Conservation (phyloP, 2,113 vertebrate species). For the Stigmatopora argus region DNA sequence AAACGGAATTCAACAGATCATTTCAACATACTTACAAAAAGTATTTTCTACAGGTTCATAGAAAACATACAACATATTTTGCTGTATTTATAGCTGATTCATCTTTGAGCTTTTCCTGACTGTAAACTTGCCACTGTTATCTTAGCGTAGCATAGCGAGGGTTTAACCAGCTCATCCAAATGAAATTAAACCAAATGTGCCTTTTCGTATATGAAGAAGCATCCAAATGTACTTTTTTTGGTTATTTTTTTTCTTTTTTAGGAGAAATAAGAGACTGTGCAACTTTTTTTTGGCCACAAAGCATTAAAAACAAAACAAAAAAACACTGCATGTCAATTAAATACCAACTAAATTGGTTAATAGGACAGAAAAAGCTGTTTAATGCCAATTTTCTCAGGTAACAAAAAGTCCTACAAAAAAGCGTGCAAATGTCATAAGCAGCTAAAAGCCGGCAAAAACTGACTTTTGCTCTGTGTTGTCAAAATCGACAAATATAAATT, state of each 20-base stretch:
- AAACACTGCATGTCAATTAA: no score
- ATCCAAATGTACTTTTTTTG: no score
- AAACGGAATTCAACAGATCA: slow-evolving; percentile 79
- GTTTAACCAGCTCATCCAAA: neutral
- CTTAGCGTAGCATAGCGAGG: slow-evolving; percentile 4
- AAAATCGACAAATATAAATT: neutral
- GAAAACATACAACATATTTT: slow-evolving; percentile 90
- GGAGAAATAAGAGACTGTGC: slow-evolving; percentile 21
- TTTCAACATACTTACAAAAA: slow-evolving; percentile 97
- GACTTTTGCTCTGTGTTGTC: neutral
- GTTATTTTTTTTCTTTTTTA: neutral
- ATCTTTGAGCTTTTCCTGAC: slow-evolving; percentile 53
- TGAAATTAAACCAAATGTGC: neutral
- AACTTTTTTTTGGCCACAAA: slow-evolving; percentile 8
- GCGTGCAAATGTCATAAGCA: neutral
- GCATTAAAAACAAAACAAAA: neutral
- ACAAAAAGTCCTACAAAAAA: neutral
- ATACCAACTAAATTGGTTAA: no score
- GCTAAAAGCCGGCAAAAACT: neutral
- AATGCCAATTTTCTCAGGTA: neutral
- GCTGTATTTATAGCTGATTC: slow-evolving; percentile 75
- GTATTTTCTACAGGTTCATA: slow-evolving; percentile 89
- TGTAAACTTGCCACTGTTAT: slow-evolving; percentile 7
- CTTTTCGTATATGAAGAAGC: neutral
- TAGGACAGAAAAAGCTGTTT: no score